Base-by-base conservation (phyloP, 1,140 invertebrate species). In the Drosophila ironensis region DNA sequence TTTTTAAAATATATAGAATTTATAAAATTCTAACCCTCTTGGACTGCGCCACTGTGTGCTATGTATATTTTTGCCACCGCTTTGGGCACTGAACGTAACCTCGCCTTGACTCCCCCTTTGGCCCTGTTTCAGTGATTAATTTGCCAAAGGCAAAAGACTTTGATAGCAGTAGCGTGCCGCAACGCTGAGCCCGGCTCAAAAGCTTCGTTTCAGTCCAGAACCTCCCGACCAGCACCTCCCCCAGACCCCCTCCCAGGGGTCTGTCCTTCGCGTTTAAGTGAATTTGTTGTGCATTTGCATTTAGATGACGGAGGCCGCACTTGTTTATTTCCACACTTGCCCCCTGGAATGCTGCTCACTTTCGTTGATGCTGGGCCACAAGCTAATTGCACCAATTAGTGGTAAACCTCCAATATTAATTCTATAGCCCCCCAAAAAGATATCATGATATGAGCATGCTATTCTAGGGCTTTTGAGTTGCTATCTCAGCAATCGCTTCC, bases 121-220 rank as follows among this genome's bases (percentile, higher is more conserved):
- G 63, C 51, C 46, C 61, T 76, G 63, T 60, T 57, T 42, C 14
- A 42, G 37, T 77, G 78, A 82, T 82, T 82, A 78, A 82, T 84
- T 82, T 82, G 69, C 59, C 70, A 84, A 86, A 84, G 78, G 82
- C 78, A 84, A 86, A 84, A 84, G 71, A 68, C 78, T 84, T 74
- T 86, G 74, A 86, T 84, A 74, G 80, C 80, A 56, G 70, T 84
- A 78, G 80, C 78, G 78, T 84, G 78, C 80, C 69, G 70, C 74
- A 86, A 73, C 80, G 59, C 28, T 78, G 73, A 59, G 48, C 63
- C 20, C 52, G 12, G 22, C 16, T 24, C 27, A 28, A 42, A n/a
- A 60, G 37, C 56, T 40, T 17, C 16, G 56, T 42, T 60, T 42
- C 22, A 40, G 51, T 50, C 19, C 14, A 56, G 50, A 59, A 56